These are phyloP conservation scores for Pseudopipra pipra DNA, from an alignment of 2,113 vertebrate species.

Conservation along the genomic window DNA sequence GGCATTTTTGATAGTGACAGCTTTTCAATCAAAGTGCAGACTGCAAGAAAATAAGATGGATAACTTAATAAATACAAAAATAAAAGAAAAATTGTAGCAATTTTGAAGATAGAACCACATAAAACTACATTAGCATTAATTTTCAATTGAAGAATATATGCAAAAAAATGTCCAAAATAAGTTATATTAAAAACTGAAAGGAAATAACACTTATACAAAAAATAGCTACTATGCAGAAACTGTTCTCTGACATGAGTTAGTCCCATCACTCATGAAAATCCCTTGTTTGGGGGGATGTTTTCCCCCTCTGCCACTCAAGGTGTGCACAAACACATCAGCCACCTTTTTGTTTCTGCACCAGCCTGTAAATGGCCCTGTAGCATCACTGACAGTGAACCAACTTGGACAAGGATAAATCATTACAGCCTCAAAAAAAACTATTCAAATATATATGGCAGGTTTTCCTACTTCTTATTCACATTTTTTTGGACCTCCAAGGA, in stretches of 20 bases:
- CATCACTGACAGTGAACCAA: fast-evolving
- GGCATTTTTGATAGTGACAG: slow-evolving; percentile 91
- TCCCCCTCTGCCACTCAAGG: not conserved
- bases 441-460: not conserved
- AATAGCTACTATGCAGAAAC: not conserved
- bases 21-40: slow-evolving; percentile 89
- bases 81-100: not conserved
- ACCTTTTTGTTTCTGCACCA: not conserved
- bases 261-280: not conserved
- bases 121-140: not conserved
- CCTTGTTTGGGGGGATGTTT: not conserved
- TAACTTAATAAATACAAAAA: not conserved
- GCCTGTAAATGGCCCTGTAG: not conserved
- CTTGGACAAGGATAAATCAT: not conserved
- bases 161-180: not conserved
- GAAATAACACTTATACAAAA: not conserved
- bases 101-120: not conserved
- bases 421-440: not conserved
- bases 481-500: not conserved
- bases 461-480: not conserved
- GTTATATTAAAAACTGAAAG: not conserved
- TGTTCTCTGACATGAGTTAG: not conserved
- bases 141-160: not conserved
- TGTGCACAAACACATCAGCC: not conserved
- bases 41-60: slow-evolving; percentile 65